A percentile compares a stretch with the other conserved stretches of the same genome.
Conservation (phyloP, 2,113 vertebrate species). For the Brachionichthys hirsutus region DNA sequence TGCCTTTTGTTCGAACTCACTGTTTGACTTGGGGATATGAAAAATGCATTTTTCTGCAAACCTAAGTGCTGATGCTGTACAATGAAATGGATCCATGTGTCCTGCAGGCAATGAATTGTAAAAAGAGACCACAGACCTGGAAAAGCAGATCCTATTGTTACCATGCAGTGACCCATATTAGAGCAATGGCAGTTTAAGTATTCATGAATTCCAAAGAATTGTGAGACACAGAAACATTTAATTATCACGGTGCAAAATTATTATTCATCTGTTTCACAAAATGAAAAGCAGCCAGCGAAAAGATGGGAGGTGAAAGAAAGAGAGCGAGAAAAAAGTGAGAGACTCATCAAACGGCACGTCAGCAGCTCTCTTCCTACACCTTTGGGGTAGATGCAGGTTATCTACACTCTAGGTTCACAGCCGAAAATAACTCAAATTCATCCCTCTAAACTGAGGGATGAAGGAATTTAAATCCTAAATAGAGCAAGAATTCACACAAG, state of each 20-base stretch:
- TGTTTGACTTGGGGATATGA: constrained; percentile 3
- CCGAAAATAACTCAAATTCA: constrained; percentile 36
- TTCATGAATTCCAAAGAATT: constrained; percentile 65
- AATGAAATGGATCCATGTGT: constrained; percentile 20
- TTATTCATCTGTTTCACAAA: constrained; percentile 70
- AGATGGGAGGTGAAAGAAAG: constrained; percentile 13
- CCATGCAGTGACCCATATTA: constrained; percentile 67
- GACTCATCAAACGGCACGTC: constrained; percentile 60
- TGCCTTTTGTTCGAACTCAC: background rate
- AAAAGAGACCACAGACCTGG: constrained; percentile 44
- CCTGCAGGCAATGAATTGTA: constrained; percentile 31
- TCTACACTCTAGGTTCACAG: constrained; percentile 43
- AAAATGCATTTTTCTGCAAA: constrained; percentile 35
- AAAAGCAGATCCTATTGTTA: constrained; percentile 51
- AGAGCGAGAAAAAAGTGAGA: constrained; percentile 8
- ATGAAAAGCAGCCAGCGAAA: constrained; percentile 52
- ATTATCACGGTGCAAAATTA: constrained; percentile 67
- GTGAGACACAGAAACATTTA: constrained; percentile 57
- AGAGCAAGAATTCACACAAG: background rate
- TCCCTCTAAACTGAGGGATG: constrained; percentile 34
- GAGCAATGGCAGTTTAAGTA: constrained; percentile 69
- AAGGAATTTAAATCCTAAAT: constrained; percentile 10
- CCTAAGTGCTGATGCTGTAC: constrained; percentile 23
- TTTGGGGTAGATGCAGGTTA: constrained; percentile 41
- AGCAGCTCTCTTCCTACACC: constrained; percentile 40